A percentile compares a stretch with the other conserved stretches of the same genome.
phyloP scores from a whole-genome alignment of 2,113 vertebrate genomes.

The Sapajus apella region DNA sequence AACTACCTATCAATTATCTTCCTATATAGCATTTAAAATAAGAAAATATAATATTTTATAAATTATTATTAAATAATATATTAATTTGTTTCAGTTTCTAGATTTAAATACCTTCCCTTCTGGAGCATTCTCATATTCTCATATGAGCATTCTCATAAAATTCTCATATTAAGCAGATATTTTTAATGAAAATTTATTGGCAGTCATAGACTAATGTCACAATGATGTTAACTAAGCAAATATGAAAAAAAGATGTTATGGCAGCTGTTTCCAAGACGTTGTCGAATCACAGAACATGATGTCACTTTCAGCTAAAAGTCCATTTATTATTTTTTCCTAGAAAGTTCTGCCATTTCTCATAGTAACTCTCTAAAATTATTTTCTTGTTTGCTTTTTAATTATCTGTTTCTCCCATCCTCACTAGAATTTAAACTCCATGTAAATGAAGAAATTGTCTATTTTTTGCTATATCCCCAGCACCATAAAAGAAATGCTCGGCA shows the following conservation, averaged over 20 bases:
- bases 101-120: slow-evolving; percentile 31
- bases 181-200: slow-evolving; percentile 31
- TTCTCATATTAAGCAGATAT: slow-evolving; percentile 19
- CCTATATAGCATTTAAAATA: background rate
- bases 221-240: slow-evolving; percentile 54
- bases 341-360: slow-evolving; percentile 31
- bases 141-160: no score
- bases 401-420: background rate
- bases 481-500: background rate
- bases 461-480: background rate
- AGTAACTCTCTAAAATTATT: background rate
- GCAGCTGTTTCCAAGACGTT: slow-evolving; percentile 58
- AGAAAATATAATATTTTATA: background rate
- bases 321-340: slow-evolving; percentile 41
- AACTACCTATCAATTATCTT: slow-evolving; percentile 2
- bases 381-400: background rate
- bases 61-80: background rate
- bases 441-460: background rate
- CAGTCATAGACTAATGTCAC: slow-evolving; percentile 1
- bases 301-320: background rate
- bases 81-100: slow-evolving; percentile 36
- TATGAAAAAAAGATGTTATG: background rate
- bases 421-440: background rate
- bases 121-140: background rate
- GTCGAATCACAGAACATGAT: slow-evolving; percentile 27